Base-by-base conservation (phyloP, 1,140 invertebrate species). In the Drosophila ercepeae region DNA sequence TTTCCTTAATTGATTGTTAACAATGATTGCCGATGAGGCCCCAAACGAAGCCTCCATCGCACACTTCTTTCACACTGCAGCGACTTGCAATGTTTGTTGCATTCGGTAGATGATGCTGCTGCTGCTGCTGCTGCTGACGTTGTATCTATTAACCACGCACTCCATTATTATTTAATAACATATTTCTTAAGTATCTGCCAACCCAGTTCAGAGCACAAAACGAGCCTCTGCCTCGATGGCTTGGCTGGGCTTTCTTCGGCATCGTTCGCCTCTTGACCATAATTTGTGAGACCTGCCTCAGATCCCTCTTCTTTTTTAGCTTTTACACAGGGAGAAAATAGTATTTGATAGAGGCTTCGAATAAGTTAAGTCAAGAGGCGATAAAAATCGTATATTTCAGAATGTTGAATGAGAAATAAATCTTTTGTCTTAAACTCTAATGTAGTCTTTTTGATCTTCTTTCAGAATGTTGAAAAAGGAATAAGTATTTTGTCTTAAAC, bases 1-100 rank as follows among this genome's bases (percentile, higher is more conserved):
- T 89, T 89, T 89, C 78, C 86, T 88, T 89, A 89, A 89, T 89
- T 89, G 88, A 89, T 89, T 89, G 88, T 82, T 89, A 89, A 89
- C 86, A 89, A 88, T 82, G 82, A 88, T 88, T 88, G 82, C 61
- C 68, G 59, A 54, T 67, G 71, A 41, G 36, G 34, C 63, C 63
- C 49, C 59, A 64, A 55, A 45, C 70, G 51, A 53, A 29, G 58
- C 58, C 25, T 42, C 45, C 71, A 72, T 82, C 75, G 79, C 75
- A 84, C 79, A 75, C 79, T 84, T 84, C 79, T 73, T 78, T 75
- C 81, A 81, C 76, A 69, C 72, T 82, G 74, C 44, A 51, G 60
- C 61, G 54, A 25, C 51, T 44, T 75, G 78, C 41, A 49, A 60
- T 71, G 27, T 76, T 61, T 27, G 52, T 19, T 78, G 75, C 42